Conservation (phyloP, 2,888 invertebrate genomes). For the Scrobipalpa costella region DNA sequence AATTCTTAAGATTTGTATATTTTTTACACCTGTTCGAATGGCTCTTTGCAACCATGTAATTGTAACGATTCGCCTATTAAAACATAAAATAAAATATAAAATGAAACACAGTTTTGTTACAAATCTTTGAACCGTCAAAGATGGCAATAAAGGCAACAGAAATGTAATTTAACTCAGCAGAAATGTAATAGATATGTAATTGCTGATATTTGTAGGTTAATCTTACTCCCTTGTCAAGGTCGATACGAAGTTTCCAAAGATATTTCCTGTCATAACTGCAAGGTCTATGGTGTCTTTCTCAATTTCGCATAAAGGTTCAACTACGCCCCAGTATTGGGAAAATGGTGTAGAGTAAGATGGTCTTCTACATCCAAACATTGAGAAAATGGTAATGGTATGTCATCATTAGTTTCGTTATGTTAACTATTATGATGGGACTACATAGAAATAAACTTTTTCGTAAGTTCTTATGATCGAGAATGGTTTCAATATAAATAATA, state of each 20-base stretch:
- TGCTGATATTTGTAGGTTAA: background rate
- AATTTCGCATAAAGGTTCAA: background rate
- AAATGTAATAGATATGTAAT: conserved; percentile 27
- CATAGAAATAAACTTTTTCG: too few relatives aligned
- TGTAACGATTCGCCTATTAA: conserved; percentile 10
- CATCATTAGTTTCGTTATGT: too few relatives aligned
- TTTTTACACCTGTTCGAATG: conserved; percentile 17
- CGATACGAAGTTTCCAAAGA: background rate
- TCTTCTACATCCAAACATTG: background rate
- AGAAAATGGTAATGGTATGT: too few relatives aligned
- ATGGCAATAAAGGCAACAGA: conserved; percentile 29
- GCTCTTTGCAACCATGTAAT: conserved; percentile 9
- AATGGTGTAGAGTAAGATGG: background rate
- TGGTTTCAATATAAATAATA: too few relatives aligned
- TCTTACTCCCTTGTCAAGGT: conserved; percentile 4
- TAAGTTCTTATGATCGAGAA: too few relatives aligned
- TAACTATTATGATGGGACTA: too few relatives aligned
- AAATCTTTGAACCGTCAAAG: conserved; percentile 12
- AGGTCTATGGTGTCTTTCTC: conserved; percentile 13
- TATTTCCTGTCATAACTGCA: background rate
- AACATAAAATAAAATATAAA: background rate
- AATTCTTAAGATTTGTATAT: conserved; percentile 32
- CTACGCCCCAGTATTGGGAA: background rate
- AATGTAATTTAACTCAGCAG: conserved; percentile 31
- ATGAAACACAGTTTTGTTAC: conserved; percentile 4